Base-by-base conservation (phyloP, 1,140 invertebrate genomes). In the Drosophila miranda region DNA sequence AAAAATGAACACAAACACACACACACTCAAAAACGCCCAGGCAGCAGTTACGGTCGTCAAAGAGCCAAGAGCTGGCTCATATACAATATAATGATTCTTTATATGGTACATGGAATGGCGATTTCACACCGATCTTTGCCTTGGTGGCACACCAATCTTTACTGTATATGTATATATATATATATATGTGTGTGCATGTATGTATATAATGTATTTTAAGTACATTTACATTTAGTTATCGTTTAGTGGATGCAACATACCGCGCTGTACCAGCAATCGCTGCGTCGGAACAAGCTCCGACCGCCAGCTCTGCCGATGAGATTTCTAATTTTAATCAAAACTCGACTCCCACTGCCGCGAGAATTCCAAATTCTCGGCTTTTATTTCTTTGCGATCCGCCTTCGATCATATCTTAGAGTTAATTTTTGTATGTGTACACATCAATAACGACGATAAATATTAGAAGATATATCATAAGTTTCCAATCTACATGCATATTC, bases 161-260 rank as follows among this genome's bases (percentile, higher is more conserved):
- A 53, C 28, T 62, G 48, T 71, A 84, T 62, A 63, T 73, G 42
- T 69, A 43, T 28, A 48, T 14, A 23, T 69, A 59, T 61, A 41
- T 60, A n/a, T 54, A 46, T 60, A 43, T 53, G 14, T 57, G 55
- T 49, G 28, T 75, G 75, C 76, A 43, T 57, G 28, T 57, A 63
- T 49, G 38, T 76, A 78, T 78, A 45, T 64, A 74, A 66, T 67
- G 59, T 82, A 72, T 70, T 30, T 67, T 49, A 51, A 42, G 43
- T 70, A 53, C 56, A 72, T 67, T 56, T 81, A 81, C 61, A 19
- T 19, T 81, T 78, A 80, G 59, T 78, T 86, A 81, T 81, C 78
- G 43, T 82, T 86, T 86, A 86, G 81, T 86, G 82, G 82, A 86
- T 86, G 82, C 81, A 86, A 86, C 77, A 82, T 86, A 86, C 81